phyloP scores from a whole-genome alignment of 2,113 vertebrate species.

The Malurus melanocephalus region DNA sequence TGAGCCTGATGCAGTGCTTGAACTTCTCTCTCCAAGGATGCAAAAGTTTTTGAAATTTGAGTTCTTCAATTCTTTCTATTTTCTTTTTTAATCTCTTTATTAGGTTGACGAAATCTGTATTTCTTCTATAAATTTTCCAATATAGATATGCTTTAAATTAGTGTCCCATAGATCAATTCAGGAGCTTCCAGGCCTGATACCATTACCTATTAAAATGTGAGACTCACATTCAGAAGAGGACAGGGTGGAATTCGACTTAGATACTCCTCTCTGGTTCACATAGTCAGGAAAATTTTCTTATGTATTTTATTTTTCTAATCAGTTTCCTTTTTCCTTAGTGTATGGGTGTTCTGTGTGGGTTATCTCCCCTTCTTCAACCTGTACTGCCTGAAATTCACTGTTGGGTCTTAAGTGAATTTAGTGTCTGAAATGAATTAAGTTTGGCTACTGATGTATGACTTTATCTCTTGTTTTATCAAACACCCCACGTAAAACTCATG shows the following conservation, averaged over 20 bases:
- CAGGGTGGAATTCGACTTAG: background rate
- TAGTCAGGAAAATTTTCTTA: background rate
- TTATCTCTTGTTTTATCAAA: background rate
- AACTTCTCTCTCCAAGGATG: background rate
- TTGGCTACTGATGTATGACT: background rate
- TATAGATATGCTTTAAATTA: background rate
- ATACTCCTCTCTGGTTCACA: background rate
- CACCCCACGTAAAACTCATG: background rate
- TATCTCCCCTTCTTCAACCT: background rate
- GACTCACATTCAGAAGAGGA: background rate
- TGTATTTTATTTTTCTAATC: background rate
- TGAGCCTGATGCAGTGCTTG: background rate
- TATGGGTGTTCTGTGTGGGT: background rate
- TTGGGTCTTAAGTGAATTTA: background rate
- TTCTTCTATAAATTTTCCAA: background rate
- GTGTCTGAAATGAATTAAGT: background rate
- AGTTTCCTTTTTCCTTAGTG: background rate
- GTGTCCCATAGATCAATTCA: background rate
- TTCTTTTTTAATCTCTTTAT: background rate
- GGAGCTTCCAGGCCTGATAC: background rate
- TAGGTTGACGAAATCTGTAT: background rate
- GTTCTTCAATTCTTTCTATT: background rate
- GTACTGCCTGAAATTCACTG: background rate
- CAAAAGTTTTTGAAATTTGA: background rate
- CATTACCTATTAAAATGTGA: background rate